phyloP scores from a whole-genome alignment of 2,797 vertebrate species.

The Gorsachius magnificus region DNA sequence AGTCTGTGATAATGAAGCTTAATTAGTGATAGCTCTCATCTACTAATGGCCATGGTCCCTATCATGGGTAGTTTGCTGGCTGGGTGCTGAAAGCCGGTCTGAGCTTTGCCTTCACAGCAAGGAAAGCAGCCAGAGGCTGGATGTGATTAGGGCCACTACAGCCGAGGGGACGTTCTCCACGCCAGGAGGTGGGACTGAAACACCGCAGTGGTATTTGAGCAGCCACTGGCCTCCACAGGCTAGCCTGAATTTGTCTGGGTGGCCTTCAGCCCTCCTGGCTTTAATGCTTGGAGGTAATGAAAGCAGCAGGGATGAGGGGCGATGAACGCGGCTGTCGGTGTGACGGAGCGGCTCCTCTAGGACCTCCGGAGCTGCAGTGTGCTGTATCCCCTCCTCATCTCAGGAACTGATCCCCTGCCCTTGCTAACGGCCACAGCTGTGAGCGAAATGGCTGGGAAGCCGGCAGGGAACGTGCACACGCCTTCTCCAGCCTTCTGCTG shows the following conservation, averaged over 20 bases:
- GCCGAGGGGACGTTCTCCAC: background rate
- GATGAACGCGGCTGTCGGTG: background rate
- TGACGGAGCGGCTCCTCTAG: accelerated
- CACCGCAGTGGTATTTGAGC: background rate
- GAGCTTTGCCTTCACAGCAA: background rate
- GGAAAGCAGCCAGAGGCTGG: background rate
- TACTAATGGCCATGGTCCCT: background rate
- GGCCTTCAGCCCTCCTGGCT: background rate
- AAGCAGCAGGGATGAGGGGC: background rate
- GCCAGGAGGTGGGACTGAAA: background rate
- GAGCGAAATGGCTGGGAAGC: background rate
- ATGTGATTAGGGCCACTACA: background rate
- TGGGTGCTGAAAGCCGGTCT: background rate
- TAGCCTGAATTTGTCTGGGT: background rate
- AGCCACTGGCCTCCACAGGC: background rate
- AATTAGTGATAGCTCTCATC: background rate
- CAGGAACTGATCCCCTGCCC: background rate
- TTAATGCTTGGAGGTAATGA: background rate
- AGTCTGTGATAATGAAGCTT: background rate
- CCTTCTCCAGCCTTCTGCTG: background rate
- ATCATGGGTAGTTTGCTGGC: background rate
- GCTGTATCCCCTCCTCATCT: background rate
- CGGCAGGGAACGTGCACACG: accelerated
- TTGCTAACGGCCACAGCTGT: background rate
- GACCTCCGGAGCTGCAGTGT: background rate